Conservation (phyloP, 2,797 vertebrate genomes). For the Euphonia xanthogaster region DNA sequence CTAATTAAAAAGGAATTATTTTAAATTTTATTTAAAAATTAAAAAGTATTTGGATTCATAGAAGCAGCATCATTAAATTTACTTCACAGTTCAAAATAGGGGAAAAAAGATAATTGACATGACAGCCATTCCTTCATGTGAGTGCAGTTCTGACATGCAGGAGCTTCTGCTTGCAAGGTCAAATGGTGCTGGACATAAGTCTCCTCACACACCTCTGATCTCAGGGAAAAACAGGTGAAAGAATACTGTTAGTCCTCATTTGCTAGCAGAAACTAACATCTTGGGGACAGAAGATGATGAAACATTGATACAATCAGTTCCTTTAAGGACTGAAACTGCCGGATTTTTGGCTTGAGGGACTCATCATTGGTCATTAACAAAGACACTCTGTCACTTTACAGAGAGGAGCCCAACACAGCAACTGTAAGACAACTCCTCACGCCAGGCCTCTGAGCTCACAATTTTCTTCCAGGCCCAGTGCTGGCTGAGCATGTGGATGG, state of each 20-base stretch:
- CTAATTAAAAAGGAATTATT: not conserved
- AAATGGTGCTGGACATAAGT: too few relatives aligned
- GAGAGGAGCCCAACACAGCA: accelerated
- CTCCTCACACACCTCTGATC: not conserved
- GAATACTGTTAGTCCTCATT: not conserved
- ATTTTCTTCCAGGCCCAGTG: not conserved
- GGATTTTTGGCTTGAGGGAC: not conserved
- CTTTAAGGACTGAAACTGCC: not conserved
- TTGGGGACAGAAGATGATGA: not conserved
- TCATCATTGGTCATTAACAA: not conserved
- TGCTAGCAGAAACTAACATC: not conserved
- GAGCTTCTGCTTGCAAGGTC: not conserved
- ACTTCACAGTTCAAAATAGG: not conserved
- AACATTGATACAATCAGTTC: not conserved
- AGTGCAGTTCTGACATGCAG: not conserved
- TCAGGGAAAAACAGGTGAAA: not conserved
- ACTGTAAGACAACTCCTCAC: not conserved
- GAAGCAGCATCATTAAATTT: not conserved
- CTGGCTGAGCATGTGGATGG: not conserved
- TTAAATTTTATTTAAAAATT: not conserved
- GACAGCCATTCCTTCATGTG: not conserved
- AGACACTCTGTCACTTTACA: not conserved
- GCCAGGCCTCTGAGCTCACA: not conserved
- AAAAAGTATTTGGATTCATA: not conserved
- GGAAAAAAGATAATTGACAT: not conserved